Conservation (phyloP, 37 sponge, comb jelly and placozoan genomes). For the Mnemiopsis leidyi region DNA sequence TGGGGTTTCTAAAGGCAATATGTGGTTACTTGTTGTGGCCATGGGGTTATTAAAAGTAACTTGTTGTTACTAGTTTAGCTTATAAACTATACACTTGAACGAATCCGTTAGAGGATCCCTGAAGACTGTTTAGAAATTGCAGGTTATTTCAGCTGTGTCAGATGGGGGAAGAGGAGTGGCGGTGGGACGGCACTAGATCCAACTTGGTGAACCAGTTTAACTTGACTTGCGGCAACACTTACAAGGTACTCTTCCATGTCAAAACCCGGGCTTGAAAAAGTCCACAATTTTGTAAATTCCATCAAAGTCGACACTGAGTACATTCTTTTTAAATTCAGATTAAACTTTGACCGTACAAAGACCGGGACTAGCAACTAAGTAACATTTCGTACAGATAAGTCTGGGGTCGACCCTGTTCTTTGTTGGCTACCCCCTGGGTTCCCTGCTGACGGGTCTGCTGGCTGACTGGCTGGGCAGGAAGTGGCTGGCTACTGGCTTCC, state of each 20-base stretch:
- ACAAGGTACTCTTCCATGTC: slow-evolving; percentile 19
- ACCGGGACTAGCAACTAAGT: too few relatives aligned
- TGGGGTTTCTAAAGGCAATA: too few relatives aligned
- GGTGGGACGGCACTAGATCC: slow-evolving; percentile 15
- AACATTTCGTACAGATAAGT: slow-evolving; percentile 16
- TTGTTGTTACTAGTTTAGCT: too few relatives aligned
- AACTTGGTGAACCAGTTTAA: slow-evolving; percentile 47
- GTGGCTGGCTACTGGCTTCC: slow-evolving; percentile 62
- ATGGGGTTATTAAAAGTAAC: too few relatives aligned
- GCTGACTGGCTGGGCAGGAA: slow-evolving; percentile 44
- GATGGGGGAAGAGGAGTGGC: slow-evolving; percentile 32
- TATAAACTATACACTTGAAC: too few relatives aligned
- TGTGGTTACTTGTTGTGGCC: too few relatives aligned
- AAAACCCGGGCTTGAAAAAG: background rate
- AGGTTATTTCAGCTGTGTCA: slow-evolving; percentile 50
- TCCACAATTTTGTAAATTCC: background rate
- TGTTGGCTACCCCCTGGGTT: slow-evolving; percentile 5
- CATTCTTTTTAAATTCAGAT: too few relatives aligned
- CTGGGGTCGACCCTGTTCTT: slow-evolving; percentile 57
- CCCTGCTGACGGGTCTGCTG: slow-evolving; percentile 16
- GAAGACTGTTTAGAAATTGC: background rate
- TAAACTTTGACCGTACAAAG: too few relatives aligned
- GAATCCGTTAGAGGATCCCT: too few relatives aligned
- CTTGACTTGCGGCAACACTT: slow-evolving; percentile 19
- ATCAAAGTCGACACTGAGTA: background rate